Base-by-base conservation (phyloP, 2,797 vertebrate genomes). In the Chloroceryle amazona region DNA sequence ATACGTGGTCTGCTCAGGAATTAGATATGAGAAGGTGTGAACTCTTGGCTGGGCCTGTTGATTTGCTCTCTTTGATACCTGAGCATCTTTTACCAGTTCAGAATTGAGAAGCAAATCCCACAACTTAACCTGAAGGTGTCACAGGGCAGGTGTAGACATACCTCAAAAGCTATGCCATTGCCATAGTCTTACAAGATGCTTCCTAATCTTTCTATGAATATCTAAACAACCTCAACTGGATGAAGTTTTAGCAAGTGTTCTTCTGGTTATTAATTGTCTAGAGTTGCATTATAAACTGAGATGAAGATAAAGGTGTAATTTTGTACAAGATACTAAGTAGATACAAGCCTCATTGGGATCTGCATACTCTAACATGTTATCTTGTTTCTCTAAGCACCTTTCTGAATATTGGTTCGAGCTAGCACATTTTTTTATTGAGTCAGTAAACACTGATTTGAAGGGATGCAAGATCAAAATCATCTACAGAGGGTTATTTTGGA, bases 311-410 rank as follows among this genome's bases (percentile, higher is more conserved):
- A 87, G 44, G 26, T 58, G 12, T 22, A n/a, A 22, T 28, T 80
- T 79, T 46, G 3, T 47, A 2, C 39, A 28, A 46, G 12, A 20
- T 35, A 29, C 5, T 41, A 44, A 37, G 25, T 42, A 12, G 3
- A 13, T 46, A n/a, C 15, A 65, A 49, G 3, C 39, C 46, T 55
- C 4, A 39, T 0, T 35, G 13, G 4, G 10, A 29, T 65, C 21
- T 57, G 28, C 8, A 20, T 72, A 11, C 17, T 71, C 0, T 46
- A 1, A 72, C 1, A 1, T 6, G 11, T 28, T 52, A 41, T 2
- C 17, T 87, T 52, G 10, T 62, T 86, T 60, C 5, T 70, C 25
- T 85, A 41, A 29, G 41, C 29, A 58, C 4, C 14, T 46, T 72
- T 57, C 62, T 66, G 37, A 89, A 47, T 15, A 62, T 21, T 73